Base-by-base conservation (phyloP, 2,888 invertebrate species). In the Scrobipalpa costella region DNA sequence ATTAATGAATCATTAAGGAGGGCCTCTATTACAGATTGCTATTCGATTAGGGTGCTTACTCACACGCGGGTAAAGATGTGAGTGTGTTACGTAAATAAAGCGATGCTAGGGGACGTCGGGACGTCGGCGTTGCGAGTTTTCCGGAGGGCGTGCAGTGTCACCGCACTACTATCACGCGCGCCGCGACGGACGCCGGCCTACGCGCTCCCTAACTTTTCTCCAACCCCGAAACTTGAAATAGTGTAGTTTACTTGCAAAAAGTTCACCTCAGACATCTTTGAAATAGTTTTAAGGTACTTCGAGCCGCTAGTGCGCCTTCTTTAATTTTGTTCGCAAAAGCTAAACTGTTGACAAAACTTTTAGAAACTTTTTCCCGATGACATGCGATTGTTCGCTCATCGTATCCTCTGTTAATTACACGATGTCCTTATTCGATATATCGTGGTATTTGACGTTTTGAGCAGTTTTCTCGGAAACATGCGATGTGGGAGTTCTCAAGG, bases 1-100 rank as follows among this genome's bases (percentile, higher is more conserved):
- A 85, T 88, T 87, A 89, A 89, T 88, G 83, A 87, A 80, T 88
- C 85, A 86, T 88, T 87, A 88, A 79, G 78, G 74, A 73, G 74
- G 69, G 77, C 77, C 79, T 73, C 76, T 74, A 84, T 81, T 80
- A 80, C 80, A 75, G 80, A 83, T 85, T 81, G 83, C 79, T 83
- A 84, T 85, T 80, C 80, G 84, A 87, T 88, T 84, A 83, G 80
- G 81, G 81, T 65, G 64, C 67, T 68, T 36, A 67, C 68, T 62
- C 76, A 75, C 78, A 73, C 80, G 76, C 76, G 73, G 75, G 73
- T 57, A 66, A 61, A 62, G 21, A 66, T 63, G 68, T 62, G 66
- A 67, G 66, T 67, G 67, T 67, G 66, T 67, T 64, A 33, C 60
- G 65, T 64, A 66, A 66, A 69, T 66, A 65, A 62, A 67, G 64